Evolutionary conservation across 1,140 invertebrate genomes (phyloP).

Genomic region (Meloidogyne exigua): DNA sequence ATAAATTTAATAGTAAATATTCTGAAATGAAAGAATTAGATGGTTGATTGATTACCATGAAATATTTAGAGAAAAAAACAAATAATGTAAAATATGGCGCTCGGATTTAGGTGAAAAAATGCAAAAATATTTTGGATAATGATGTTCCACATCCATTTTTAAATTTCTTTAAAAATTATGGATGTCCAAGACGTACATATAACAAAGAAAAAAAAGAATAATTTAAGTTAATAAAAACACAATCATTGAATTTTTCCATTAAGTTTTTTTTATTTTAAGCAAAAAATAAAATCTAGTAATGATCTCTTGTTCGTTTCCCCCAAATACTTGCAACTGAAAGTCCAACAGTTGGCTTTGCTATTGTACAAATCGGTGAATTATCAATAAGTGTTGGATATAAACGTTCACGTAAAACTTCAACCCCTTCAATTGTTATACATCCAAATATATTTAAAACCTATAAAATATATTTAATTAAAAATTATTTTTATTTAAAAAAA

Average conservation of each 20-base stretch:
- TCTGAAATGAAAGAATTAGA: too few relatives aligned
- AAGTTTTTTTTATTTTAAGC: too few relatives aligned
- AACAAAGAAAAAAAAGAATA: too few relatives aligned
- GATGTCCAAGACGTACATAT: background rate
- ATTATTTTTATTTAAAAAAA: background rate
- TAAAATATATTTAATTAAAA: background rate
- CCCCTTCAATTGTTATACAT: slow-evolving; percentile 22
- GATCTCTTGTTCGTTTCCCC: slow-evolving; percentile 13
- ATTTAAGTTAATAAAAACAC: too few relatives aligned
- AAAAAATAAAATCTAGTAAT: slow-evolving; percentile 10
- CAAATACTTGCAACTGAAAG: slow-evolving; percentile 20
- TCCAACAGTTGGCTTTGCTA: slow-evolving; percentile 23
- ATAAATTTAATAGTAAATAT: too few relatives aligned
- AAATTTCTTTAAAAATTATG: background rate
- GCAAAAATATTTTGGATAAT: background rate
- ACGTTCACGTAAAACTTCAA: slow-evolving; percentile 12
- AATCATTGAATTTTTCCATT: too few relatives aligned
- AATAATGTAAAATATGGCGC: background rate
- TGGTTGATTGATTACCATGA: too few relatives aligned
- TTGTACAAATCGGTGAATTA: slow-evolving; percentile 16
- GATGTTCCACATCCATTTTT: background rate
- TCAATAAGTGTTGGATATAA: slow-evolving; percentile 14
- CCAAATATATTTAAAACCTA: slow-evolving; percentile 21
- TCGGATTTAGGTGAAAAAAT: background rate
- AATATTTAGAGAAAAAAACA: too few relatives aligned